A percentile compares a stretch with the other conserved stretches of the same genome.
Conservation (phyloP, 2,113 vertebrate species). For the Chionis minor region DNA sequence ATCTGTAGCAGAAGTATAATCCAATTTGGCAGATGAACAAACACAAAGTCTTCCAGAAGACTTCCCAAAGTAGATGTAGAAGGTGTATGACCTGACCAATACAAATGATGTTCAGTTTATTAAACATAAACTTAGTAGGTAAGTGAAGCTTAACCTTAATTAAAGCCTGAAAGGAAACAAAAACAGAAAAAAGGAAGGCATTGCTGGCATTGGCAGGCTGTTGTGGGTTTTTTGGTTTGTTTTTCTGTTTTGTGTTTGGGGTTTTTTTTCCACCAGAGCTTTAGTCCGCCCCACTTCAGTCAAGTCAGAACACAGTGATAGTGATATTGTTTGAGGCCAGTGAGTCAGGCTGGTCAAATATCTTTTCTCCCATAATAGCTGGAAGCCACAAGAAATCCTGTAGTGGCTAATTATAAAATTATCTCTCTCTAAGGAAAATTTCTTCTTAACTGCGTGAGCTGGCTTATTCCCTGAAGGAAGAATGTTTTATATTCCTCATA, state of each 20-base stretch:
- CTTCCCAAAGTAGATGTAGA: background rate
- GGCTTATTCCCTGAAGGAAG: conserved; percentile 32
- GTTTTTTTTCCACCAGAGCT: background rate
- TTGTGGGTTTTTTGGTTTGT: background rate
- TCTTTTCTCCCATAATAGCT: background rate
- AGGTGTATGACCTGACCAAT: background rate
- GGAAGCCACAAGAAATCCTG: conserved; percentile 3
- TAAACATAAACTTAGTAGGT: background rate
- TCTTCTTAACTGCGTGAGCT: conserved; percentile 9
- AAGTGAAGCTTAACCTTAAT: background rate
- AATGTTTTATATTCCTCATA: conserved; percentile 15
- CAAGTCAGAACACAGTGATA: background rate
- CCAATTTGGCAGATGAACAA: background rate
- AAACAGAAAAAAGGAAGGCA: background rate
- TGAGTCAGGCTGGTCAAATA: background rate
- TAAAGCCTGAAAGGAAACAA: background rate
- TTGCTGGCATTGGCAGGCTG: background rate
- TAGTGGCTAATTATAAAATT: conserved; percentile 51
- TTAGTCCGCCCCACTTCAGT: background rate
- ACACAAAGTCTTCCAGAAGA: background rate
- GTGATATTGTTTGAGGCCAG: background rate
- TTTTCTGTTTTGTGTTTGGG: background rate
- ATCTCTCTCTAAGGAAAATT: conserved; percentile 42
- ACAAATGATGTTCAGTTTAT: background rate
- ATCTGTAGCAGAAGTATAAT: background rate